These are phyloP conservation scores for Melanotaenia duboulayi DNA, from an alignment of 2,113 vertebrate genomes.

Conservation along the genomic window DNA sequence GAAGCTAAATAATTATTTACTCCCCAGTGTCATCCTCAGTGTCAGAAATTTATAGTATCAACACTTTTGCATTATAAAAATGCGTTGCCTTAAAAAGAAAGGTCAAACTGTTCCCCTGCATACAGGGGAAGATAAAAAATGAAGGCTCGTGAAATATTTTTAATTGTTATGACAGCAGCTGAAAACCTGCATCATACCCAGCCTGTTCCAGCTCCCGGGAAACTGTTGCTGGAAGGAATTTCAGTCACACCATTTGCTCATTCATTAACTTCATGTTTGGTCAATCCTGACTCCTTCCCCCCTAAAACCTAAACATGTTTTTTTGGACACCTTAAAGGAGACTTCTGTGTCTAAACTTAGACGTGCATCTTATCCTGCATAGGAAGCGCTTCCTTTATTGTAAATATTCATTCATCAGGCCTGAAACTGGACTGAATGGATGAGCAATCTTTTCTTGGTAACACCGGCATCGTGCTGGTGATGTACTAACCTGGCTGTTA, in stretches of 20 bases:
- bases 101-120: not conserved
- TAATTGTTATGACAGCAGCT: conserved; percentile 14
- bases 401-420: conserved; percentile 24
- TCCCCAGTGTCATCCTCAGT: too few relatives aligned
- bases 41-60: not conserved
- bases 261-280: conserved; percentile 36
- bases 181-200: not conserved
- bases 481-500: not conserved
- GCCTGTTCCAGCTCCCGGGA: conserved; percentile 25
- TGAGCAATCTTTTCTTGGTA: conserved; percentile 4
- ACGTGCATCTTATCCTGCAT: conserved; percentile 15
- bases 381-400: conserved; percentile 2
- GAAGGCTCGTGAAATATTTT: not conserved
- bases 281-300: conserved; percentile 42
- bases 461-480: not conserved
- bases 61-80: not conserved
- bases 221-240: conserved; percentile 22
- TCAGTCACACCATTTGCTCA: not conserved
- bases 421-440: not conserved
- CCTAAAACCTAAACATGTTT: conserved; percentile 19
- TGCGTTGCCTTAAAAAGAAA: not conserved
- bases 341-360: not conserved
- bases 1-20: too few relatives aligned
- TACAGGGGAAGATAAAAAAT: not conserved
- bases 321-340: conserved; percentile 1